A percentile compares a stretch with the other conserved stretches of the same genome.
Evolutionary conservation across 2,888 invertebrate genomes (phyloP).

Genomic region (Lepidochitona cinerea): DNA sequence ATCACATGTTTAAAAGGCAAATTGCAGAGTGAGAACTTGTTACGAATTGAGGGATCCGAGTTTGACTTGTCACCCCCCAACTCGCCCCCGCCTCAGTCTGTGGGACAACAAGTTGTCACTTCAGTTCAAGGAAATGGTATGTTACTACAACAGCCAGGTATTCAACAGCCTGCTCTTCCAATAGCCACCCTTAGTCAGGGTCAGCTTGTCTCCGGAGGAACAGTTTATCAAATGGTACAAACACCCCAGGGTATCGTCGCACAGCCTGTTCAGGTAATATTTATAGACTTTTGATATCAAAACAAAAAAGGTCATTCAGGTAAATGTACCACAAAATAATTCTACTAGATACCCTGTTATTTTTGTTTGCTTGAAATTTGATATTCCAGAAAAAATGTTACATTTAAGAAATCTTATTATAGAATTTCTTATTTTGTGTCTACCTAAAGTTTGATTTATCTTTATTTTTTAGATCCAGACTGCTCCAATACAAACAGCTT

Average conservation of each 20-base stretch:
- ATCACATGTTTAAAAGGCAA: constrained; percentile 87
- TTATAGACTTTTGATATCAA: background rate
- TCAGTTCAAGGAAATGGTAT: constrained; percentile 40
- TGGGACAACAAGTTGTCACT: background rate
- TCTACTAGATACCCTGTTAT: too few relatives aligned
- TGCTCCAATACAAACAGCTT: constrained; percentile 33
- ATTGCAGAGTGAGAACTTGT: constrained; percentile 68
- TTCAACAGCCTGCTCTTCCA: constrained; percentile 36
- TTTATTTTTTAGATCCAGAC: constrained; percentile 53
- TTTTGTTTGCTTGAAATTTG: too few relatives aligned
- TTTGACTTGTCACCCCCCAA: background rate
- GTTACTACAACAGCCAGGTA: constrained; percentile 58
- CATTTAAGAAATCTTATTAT: too few relatives aligned
- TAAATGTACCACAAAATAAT: too few relatives aligned
- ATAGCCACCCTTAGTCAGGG: constrained; percentile 67
- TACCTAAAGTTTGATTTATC: too few relatives aligned
- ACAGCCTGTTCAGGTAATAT: constrained; percentile 71
- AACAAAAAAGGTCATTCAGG: too few relatives aligned
- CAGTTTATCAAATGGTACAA: constrained; percentile 73
- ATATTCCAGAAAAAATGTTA: too few relatives aligned
- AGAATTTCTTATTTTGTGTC: too few relatives aligned
- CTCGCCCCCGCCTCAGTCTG: background rate
- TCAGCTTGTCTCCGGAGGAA: constrained; percentile 70
- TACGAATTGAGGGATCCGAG: constrained; percentile 48
- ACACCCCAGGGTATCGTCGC: constrained; percentile 73